Conservation (phyloP, 2,797 vertebrate genomes). For the Semaprochilodus insignis region DNA sequence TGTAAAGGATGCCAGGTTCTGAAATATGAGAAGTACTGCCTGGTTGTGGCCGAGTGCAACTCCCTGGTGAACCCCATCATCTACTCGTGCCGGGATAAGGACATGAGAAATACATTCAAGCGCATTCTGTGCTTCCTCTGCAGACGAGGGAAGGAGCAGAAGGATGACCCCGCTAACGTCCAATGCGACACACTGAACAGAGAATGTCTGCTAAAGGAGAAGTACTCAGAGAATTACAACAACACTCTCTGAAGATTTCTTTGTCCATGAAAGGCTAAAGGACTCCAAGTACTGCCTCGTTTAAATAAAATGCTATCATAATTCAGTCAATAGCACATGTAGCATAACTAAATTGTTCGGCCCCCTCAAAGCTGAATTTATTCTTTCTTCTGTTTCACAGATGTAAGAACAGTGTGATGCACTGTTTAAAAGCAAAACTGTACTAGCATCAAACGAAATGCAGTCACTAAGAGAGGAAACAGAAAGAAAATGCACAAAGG, state of each 20-base stretch:
- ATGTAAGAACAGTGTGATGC: background rate
- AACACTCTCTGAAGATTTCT: background rate
- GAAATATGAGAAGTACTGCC: constrained; percentile 88
- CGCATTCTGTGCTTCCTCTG: constrained; percentile 84
- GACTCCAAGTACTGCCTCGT: background rate
- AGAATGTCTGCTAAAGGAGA: constrained; percentile 69
- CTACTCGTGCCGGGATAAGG: constrained; percentile 87
- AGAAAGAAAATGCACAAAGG: too few species aligned
- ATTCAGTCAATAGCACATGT: background rate
- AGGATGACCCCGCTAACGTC: constrained; percentile 44
- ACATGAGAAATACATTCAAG: constrained; percentile 90
- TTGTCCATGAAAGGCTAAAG: background rate
- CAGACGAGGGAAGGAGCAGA: constrained; percentile 37
- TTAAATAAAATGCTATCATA: background rate
- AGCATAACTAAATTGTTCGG: too few species aligned
- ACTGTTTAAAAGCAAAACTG: background rate
- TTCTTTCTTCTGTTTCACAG: background rate
- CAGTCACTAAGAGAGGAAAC: too few species aligned
- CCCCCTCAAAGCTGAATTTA: background rate
- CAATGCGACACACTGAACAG: constrained; percentile 61
- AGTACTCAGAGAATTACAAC: constrained; percentile 9
- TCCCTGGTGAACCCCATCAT: constrained; percentile 91
- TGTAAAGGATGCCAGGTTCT: constrained; percentile 81
- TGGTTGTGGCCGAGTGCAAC: constrained; percentile 90
- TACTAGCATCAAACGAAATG: background rate